These are phyloP conservation scores for Cinara cedri DNA, from an alignment of 2,888 invertebrate genomes.

Conservation along the genomic window DNA sequence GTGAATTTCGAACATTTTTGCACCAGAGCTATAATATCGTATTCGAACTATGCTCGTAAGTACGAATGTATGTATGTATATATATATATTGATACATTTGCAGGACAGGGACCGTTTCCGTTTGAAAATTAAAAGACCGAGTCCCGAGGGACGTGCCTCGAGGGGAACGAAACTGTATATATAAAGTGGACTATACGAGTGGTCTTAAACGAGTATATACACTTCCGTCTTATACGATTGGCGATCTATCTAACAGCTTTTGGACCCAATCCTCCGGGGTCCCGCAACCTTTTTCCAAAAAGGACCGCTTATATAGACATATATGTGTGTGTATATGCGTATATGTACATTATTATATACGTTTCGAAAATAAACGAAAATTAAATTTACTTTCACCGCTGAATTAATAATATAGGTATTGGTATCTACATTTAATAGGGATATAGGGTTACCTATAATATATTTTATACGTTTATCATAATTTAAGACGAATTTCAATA, in stretches of 20 bases:
- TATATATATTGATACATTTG: not conserved
- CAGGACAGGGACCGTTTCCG: slow-evolving; percentile 24
- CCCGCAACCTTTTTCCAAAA: slow-evolving; percentile 2
- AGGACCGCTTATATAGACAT: slow-evolving; percentile 4
- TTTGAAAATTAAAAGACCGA: slow-evolving; percentile 53
- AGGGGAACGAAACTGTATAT: not conserved
- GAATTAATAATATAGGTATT: slow-evolving; percentile 8
- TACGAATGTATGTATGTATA: no score
- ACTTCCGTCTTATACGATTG: slow-evolving; percentile 31
- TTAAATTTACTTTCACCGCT: slow-evolving; percentile 1
- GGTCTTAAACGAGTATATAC: slow-evolving; percentile 4
- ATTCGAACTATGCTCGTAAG: not conserved
- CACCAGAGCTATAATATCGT: not conserved
- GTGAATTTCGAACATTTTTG: slow-evolving; percentile 17
- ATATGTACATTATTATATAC: not conserved
- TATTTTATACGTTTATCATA: no score
- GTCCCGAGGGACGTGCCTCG: slow-evolving; percentile 25
- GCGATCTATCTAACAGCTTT: slow-evolving; percentile 40
- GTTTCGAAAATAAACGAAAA: slow-evolving; percentile 39
- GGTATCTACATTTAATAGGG: no score
- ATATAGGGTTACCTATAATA: no score
- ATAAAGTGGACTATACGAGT: not conserved
- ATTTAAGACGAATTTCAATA: no score
- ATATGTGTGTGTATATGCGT: not conserved
- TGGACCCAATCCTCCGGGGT: slow-evolving; percentile 32